Evolutionary conservation across 2,888 invertebrate species (phyloP), one percentile per base, ranked within the genome.

Genomic region (Lobophora halterata): DNA sequence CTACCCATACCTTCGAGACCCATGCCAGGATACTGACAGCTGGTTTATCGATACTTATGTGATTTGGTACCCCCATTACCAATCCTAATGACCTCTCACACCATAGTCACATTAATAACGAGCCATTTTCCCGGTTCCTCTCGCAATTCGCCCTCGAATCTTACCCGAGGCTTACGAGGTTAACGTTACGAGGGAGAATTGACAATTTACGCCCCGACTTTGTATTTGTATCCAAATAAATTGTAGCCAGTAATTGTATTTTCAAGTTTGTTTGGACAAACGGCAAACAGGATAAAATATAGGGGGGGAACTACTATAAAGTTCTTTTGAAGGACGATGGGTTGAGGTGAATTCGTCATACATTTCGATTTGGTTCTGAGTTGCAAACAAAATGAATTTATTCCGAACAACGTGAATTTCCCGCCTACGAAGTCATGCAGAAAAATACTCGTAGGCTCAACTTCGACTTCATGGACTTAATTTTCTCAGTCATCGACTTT

Each of bases 151-250:
- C n/a, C 28, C 25, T 23, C 3, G 14, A 36, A 36, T 38, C 25
- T 19, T 28, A 11, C 14, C 14, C 23, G 9, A 3, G 11, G n/a
- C n/a, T n/a, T n/a, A n/a, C n/a, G 19, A 7, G 19, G 29, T 35
- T 37, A 40, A 36, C 27, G 30, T 31, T 36, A 38, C 40, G 18
- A 25, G 37, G 10, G 11, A 5, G 34, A 38, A 35, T 34, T 41
- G 29, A 20, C 38, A 41, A 39, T 48, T 32, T 26, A 7, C 21
- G 37, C 21, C 10, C 27, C 7, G 32, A 6, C n/a, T n/a, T n/a
- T n/a, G n/a, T n/a, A n/a, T 28, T 34, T 29, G 32, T 28, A 13
- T 17, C 19, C 17, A 10, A 19, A 27, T 35, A 35, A 42, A 36
- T 21, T 23, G 1, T 13, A 12, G 33, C 12, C 13, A 3, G n/a